Evolutionary conservation across 2,113 vertebrate species (phyloP), one percentile per base, ranked within the genome.

Genomic region (Cranoglanis bouderius): DNA sequence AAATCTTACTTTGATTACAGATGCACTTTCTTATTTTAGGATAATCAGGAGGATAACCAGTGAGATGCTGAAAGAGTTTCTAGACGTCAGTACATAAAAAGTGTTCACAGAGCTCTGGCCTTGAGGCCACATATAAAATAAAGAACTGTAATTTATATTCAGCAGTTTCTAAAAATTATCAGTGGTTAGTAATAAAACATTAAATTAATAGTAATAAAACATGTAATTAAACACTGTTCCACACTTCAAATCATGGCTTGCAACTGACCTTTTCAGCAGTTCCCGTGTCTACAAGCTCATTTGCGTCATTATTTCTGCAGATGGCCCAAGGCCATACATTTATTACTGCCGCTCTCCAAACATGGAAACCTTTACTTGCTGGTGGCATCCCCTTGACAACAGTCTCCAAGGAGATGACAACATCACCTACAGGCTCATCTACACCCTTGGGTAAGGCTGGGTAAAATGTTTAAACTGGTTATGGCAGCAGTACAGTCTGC

Each of bases 361-460:
- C 94, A 96, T 96, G 95, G 95, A 96, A 92, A 94, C 93, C 87
- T 96, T 96, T 92, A 95, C 92, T 85, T 96, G 96, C 92, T 95
- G 95, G 95, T 96, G 96, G 95, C 92, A 85, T 29, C 93, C 94
- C 0, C 89, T 95, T 8, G 88, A 91, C 82, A 93, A 94, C 88
- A 88, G 91, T 91, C 92, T 91, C 0, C 87, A 89, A 0, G 88
- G 67, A 0, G 92, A 93, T 74, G 21, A 88, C 24, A 92, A 89
- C 40, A 78, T 94, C 87, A 84, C 82, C 74, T 94, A 96, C 90
- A 87, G 91, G 51, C 89, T 96, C 46, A 93, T 82, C 21, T 96
- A 96, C 93, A 90, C 90, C 35, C 93, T 72, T 57, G 95, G 92
- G 95, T 96, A 92, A 49, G 94, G 13, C 32, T 12, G 38, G 57